Conservation (phyloP, 1,140 invertebrate species). For the Zeugodacus cucurbitae region DNA sequence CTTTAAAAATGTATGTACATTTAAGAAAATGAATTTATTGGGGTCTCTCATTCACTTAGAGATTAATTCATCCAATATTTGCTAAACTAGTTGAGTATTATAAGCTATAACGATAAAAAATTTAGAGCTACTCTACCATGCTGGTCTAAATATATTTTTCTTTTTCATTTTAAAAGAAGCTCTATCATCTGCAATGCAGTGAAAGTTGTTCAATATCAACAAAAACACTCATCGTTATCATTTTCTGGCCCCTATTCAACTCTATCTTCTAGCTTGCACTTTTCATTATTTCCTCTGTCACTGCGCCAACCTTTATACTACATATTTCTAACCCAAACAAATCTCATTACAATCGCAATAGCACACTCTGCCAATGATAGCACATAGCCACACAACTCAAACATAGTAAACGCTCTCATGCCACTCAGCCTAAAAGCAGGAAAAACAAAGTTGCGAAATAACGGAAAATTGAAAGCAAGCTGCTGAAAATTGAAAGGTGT, state of each 20-base stretch:
- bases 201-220: neutral
- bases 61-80: too few species aligned
- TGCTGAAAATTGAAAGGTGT: neutral
- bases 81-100: too few species aligned
- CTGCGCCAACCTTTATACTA: neutral
- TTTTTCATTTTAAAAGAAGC: too few species aligned
- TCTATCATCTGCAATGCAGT: too few species aligned
- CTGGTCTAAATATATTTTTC: too few species aligned
- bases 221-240: neutral
- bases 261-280: neutral
- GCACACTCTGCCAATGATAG: neutral
- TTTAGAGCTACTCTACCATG: too few species aligned
- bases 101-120: too few species aligned
- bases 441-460: neutral
- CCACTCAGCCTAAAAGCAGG: neutral
- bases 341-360: constrained; percentile 25
- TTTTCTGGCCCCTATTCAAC: neutral
- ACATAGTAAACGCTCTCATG: neutral
- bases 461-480: neutral
- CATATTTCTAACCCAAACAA: neutral
- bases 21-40: too few species aligned
- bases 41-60: too few species aligned
- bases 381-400: neutral
- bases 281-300: neutral
- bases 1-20: too few species aligned